Conservation (phyloP, 2,888 invertebrate genomes). For the Acrobasis suavella region DNA sequence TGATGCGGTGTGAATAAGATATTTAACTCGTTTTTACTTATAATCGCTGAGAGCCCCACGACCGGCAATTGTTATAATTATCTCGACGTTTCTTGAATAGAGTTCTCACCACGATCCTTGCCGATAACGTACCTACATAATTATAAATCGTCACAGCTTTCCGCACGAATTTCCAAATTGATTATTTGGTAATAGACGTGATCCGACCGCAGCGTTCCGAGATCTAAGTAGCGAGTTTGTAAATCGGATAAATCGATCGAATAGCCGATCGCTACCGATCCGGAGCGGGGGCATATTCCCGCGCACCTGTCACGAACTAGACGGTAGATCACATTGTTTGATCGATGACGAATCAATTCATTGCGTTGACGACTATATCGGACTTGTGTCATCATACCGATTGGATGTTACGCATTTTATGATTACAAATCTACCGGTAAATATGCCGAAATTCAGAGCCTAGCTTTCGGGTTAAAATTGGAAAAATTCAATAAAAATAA, state of each 20-base stretch:
- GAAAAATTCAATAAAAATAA: not conserved
- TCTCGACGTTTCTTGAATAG: conserved; percentile 21
- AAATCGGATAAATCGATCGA: conserved; percentile 61
- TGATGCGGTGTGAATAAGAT: conserved; percentile 52
- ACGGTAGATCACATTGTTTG: conserved; percentile 71
- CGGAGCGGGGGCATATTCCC: conserved; percentile 48
- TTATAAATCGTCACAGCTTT: conserved; percentile 55
- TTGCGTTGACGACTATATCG: conserved; percentile 68
- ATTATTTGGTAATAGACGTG: conserved; percentile 69
- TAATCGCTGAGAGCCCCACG: conserved; percentile 24
- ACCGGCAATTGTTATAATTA: conserved; percentile 10
- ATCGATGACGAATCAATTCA: conserved; percentile 74
- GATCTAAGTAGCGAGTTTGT: conserved; percentile 58
- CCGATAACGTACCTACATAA: conserved; percentile 26
- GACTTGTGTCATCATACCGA: conserved; percentile 63
- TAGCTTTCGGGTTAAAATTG: conserved; percentile 7
- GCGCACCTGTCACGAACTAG: conserved; percentile 66
- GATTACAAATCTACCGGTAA: conserved; percentile 5
- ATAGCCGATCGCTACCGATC: conserved; percentile 60
- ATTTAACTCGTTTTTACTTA: conserved; percentile 41
- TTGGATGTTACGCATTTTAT: conserved; percentile 38
- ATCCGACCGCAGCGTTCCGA: conserved; percentile 52
- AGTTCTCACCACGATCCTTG: conserved; percentile 34
- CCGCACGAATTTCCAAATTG: conserved; percentile 70
- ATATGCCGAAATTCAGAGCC: not conserved